Evolutionary conservation across 2,797 vertebrate species (phyloP).

Genomic region (Sebastes hubbsi): DNA sequence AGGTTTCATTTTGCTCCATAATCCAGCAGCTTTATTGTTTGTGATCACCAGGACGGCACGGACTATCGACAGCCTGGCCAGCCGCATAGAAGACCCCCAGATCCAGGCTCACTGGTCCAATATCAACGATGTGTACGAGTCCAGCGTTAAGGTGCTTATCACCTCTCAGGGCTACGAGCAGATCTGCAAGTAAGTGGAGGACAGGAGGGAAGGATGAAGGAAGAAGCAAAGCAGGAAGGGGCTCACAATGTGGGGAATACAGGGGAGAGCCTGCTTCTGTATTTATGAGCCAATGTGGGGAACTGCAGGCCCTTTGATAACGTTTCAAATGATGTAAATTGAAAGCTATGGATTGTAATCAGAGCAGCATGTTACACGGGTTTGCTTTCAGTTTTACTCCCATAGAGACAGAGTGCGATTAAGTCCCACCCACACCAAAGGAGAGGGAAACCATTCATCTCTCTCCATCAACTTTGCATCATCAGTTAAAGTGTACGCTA

Average conservation of each 20-base stretch:
- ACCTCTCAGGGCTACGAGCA: slow-evolving; percentile 99
- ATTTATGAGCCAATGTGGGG: background rate
- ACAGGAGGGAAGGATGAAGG: background rate
- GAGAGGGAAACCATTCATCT: no score
- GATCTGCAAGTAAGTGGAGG: slow-evolving; percentile 95
- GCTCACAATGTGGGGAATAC: background rate
- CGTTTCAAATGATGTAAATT: background rate
- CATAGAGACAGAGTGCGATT: background rate
- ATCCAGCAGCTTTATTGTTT: background rate
- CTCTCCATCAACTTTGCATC: no score
- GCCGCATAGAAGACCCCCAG: slow-evolving; percentile 96
- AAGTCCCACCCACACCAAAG: no score
- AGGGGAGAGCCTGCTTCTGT: background rate
- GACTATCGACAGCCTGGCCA: slow-evolving; percentile 94
- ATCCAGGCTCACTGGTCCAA: slow-evolving; percentile 99
- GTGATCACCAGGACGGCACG: slow-evolving; percentile 76
- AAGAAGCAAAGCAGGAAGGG: background rate
- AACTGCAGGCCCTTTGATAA: background rate
- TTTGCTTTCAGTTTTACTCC: background rate
- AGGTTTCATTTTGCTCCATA: background rate
- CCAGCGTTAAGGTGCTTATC: slow-evolving; percentile 98
- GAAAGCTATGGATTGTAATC: background rate
- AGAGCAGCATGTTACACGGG: background rate
- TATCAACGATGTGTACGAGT: slow-evolving; percentile 97
- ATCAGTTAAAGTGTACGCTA: no score